Percentiles rank a stretch among this genome's conserved stretches.
Evolutionary conservation across 2,113 vertebrate genomes (phyloP).

Genomic region (Colossoma macropomum): DNA sequence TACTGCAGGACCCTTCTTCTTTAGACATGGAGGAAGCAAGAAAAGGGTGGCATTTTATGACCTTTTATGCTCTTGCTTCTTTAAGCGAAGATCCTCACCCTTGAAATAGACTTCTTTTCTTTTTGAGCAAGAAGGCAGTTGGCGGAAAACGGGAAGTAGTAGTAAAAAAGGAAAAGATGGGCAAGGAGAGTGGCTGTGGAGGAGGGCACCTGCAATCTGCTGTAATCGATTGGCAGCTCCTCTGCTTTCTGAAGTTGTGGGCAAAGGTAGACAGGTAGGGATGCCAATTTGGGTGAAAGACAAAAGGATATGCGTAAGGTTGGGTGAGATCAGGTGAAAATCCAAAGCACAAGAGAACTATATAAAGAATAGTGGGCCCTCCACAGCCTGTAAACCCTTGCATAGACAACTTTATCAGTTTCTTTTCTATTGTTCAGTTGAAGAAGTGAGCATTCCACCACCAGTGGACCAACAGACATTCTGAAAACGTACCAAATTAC

Average conservation of each 20-base stretch:
- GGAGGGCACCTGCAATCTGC: constrained; percentile 4
- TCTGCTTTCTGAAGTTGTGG: neutral
- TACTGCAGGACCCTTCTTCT: constrained; percentile 61
- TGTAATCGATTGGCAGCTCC: neutral
- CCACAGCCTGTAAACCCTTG: no score
- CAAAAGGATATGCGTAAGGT: no score
- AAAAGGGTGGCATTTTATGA: constrained; percentile 1
- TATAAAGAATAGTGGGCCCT: no score
- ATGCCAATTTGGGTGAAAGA: neutral
- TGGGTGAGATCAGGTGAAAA: neutral
- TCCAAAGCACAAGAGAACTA: no score
- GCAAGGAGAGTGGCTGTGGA: constrained; percentile 7
- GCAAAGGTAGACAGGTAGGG: neutral
- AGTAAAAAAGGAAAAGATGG: constrained; percentile 16
- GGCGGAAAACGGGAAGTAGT: neutral
- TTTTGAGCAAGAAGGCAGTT: neutral
- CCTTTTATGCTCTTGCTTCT: constrained; percentile 19
- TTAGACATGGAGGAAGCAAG: neutral
- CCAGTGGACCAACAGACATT: no score
- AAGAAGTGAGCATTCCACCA: no score
- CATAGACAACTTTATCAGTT: no score
- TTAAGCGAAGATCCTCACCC: neutral
- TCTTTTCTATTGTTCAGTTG: no score
- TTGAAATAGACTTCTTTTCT: neutral
- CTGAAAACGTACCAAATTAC: no score